Base-by-base conservation (phyloP, 2,888 invertebrate species). In the Eledona agricola region DNA sequence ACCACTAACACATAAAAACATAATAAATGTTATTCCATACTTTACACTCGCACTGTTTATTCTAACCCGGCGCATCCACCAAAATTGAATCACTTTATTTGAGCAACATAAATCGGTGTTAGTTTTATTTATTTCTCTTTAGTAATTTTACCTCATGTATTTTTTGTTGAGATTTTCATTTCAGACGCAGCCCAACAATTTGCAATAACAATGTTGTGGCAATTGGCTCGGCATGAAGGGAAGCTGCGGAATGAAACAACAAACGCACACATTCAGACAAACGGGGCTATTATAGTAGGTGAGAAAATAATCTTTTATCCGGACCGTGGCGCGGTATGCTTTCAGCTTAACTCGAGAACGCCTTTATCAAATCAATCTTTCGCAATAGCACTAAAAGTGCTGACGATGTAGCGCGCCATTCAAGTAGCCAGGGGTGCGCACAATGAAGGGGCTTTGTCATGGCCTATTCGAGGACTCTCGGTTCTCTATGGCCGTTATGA, bases 311-410 rank as follows among this genome's bases (percentile, higher is more conserved):
- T 63, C 62, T 62, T 64, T 66, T 63, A 65, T 66, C 64, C 61
- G 40, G 59, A 50, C 37, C 29, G 58, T 58, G 57, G 46, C 55
- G 53, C 49, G 57, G 55, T 52, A 55, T 57, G 64, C 67, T 66
- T 68, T 70, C 67, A 63, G 59, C 57, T 58, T 60, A 65, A 62
- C 63, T 63, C 58, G 64, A 71, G 65, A 67, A 70, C 70, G 72
- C 72, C 72, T 70, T 73, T 73, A 75, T 75, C 75, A 71, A 74
- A 73, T 75, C 72, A 73, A 74, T 75, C 75, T 73, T 68, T 70
- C 61, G 65, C 64, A 72, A 71, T 69, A 68, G 69, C 66, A 57
- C 60, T 62, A 65, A 74, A 74, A 74, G 70, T 71, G 73, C 73
- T 74, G 73, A 73, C 72, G 71, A 60, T 64, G 71, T 69, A 66